A percentile compares a stretch with the other conserved stretches of the same genome.
Evolutionary conservation across 2,888 invertebrate species (phyloP).

Genomic region (Andrena minutula): DNA sequence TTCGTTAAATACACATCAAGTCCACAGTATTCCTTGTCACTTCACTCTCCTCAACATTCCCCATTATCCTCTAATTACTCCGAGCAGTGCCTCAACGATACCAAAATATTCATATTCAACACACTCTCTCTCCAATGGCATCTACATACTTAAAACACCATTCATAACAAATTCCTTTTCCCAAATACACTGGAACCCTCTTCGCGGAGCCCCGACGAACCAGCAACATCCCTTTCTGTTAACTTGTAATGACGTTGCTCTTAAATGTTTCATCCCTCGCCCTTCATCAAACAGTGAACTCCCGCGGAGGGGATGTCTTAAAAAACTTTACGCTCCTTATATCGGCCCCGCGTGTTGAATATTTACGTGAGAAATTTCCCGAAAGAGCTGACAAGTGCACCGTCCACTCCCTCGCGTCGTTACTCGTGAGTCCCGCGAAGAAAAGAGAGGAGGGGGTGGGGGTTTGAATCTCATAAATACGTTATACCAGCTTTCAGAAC

Average conservation of each 20-base stretch:
- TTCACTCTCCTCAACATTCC: too few species aligned
- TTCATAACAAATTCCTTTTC: background rate
- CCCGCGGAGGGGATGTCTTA: background rate
- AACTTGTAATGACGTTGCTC: background rate
- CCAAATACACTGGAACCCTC: background rate
- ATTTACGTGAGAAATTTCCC: conserved; percentile 37
- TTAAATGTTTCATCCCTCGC: background rate
- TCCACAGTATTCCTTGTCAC: too few species aligned
- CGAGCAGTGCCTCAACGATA: too few species aligned
- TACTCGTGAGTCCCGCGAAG: conserved; percentile 31
- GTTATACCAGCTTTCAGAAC: conserved; percentile 46
- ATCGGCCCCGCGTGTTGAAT: conserved; percentile 21
- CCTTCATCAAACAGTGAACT: background rate
- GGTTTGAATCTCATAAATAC: conserved; percentile 62
- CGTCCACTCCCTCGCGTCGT: background rate
- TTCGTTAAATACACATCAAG: too few species aligned
- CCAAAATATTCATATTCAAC: too few species aligned
- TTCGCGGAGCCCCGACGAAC: background rate
- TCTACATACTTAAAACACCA: background rate
- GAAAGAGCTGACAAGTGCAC: conserved; percentile 19
- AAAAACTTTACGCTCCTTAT: conserved; percentile 21
- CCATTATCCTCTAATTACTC: too few species aligned
- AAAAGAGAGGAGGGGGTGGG: background rate
- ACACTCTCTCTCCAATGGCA: too few species aligned
- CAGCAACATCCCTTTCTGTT: background rate